Conservation (phyloP, 1,140 invertebrate species). For the Papilio aristodemus region DNA sequence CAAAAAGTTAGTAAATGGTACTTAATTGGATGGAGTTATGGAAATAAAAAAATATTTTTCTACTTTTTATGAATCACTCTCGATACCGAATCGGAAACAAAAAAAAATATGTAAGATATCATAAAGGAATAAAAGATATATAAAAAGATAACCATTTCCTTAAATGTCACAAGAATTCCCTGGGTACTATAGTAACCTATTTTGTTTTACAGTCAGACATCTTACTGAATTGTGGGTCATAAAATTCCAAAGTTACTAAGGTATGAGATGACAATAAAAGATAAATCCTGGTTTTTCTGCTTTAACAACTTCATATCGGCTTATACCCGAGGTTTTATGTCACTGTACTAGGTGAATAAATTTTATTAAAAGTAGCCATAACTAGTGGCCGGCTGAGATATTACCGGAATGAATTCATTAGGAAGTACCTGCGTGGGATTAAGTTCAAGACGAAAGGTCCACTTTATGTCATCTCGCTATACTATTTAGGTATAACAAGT, state of each 20-base stretch:
- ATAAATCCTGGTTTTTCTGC: conserved; percentile 22
- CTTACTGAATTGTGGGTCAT: conserved; percentile 23
- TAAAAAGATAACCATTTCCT: neutral
- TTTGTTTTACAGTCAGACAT: conserved; percentile 26
- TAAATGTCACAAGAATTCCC: neutral
- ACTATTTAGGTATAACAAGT: no score
- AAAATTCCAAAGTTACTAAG: conserved; percentile 25
- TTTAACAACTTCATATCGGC: conserved; percentile 12
- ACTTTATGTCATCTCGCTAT: no score
- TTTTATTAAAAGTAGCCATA: neutral
- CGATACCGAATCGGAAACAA: no score
- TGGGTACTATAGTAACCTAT: neutral
- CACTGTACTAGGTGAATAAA: neutral
- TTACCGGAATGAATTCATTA: no score
- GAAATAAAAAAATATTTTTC: no score
- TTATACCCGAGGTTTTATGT: neutral
- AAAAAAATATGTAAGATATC: no score
- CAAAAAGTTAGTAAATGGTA: no score
- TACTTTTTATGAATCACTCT: no score
- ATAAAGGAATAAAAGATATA: neutral
- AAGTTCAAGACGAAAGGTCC: no score
- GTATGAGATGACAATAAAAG: conserved; percentile 24
- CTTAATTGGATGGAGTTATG: no score
- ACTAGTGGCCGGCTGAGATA: no score
- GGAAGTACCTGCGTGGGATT: no score